A percentile compares a stretch with the other conserved stretches of the same genome.
Evolutionary conservation across 2,797 vertebrate genomes (phyloP).

Genomic region (Hylomyscus alleni): DNA sequence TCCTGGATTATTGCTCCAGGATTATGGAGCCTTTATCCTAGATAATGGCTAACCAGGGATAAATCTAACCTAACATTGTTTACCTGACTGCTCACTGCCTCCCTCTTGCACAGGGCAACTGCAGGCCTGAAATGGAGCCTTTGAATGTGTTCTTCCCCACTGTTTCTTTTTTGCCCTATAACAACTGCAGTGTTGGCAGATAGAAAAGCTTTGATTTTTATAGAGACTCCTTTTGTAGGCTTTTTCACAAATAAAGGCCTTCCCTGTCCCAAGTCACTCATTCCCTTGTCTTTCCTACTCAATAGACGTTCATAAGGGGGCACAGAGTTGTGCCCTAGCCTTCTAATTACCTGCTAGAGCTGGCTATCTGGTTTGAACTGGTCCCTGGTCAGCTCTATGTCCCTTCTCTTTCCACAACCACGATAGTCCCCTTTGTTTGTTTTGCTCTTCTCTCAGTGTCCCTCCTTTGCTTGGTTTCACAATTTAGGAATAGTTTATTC

Average conservation of each 20-base stretch:
- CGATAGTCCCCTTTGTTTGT: neutral
- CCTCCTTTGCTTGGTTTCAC: neutral
- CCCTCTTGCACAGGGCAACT: neutral
- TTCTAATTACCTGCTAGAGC: neutral
- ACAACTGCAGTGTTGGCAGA: neutral
- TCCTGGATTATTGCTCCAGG: neutral
- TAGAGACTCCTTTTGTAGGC: neutral
- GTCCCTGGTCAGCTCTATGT: neutral
- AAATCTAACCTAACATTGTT: too few relatives aligned
- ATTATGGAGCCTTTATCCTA: neutral
- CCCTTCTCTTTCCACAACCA: neutral
- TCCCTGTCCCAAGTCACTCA: neutral
- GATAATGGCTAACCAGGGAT: neutral
- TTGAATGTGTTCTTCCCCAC: neutral
- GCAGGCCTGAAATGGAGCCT: neutral
- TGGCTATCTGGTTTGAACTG: neutral
- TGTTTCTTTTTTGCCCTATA: neutral
- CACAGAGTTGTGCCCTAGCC: too few relatives aligned
- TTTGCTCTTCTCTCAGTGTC: neutral
- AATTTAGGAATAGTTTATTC: neutral
- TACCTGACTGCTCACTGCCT: neutral
- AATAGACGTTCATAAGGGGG: neutral
- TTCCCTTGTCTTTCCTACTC: neutral
- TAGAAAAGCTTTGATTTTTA: neutral
- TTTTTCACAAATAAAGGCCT: neutral